Base-by-base conservation (phyloP, 1,140 invertebrate species). In the Leptestheria dahalacensis region DNA sequence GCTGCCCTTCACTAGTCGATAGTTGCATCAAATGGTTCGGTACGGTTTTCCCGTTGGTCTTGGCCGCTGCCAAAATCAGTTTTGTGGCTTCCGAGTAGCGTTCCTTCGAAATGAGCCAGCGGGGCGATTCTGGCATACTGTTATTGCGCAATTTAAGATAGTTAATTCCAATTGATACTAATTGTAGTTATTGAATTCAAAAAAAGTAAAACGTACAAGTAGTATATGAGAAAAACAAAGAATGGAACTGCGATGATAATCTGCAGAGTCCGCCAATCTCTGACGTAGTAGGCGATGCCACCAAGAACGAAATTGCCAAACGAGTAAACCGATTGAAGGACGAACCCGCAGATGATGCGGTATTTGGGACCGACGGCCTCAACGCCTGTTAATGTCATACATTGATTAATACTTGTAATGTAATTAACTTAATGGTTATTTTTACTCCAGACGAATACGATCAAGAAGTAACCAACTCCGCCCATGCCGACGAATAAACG, bases 51-150 rank as follows among this genome's bases (percentile, higher is more conserved):
- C 61, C 60, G 57, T 71, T 72, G 10, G 61, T 60, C 47, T 63
- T 59, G 11, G 69, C 68, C 3, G 68, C 65, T 48, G 57, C 57
- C 46, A 61, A 49, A 11, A 72, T 61, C 20, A 69, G 47, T 3
- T 61, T 55, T 50, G 68, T 65, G 0, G 72, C 72, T 60, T 71
- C 66, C 3, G 66, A 65, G 41, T 68, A 67, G 24, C 66, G 65
- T 10, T 69, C 65, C 49, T 69, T 66, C 25, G 71, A 61, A 4
- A 75, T 66, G 23, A 75, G 63, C 72, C 73, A 75, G 9, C 73
- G 64, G 3, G 73, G 65, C n/a, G 74, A 75, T 61, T 75, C 73
- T 4, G 74, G 73, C 15, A 75, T 26, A 9, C 57, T 28, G 48
- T 55, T 62, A 26, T 15, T 52, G 48, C 18, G 4, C 11, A 33